Base-by-base conservation (phyloP, 2,113 vertebrate species). In the Fulica atra region DNA sequence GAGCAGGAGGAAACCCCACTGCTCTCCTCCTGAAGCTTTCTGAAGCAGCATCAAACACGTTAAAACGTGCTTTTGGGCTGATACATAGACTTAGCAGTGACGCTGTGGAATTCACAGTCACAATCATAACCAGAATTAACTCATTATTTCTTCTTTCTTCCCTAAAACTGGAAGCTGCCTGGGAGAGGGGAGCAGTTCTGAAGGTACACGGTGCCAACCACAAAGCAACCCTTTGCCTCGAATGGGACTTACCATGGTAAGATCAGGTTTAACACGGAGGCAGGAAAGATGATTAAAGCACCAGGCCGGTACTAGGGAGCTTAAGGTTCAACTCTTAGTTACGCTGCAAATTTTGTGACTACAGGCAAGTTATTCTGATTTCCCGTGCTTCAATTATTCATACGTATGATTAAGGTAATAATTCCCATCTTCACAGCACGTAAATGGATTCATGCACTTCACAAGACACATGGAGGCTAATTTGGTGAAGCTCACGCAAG, bases 321-420 rank as follows among this genome's bases (percentile, higher is more conserved):
- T 0, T 4, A n/a, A 11, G 14, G 56, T 84, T 95, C 89, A 96
- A n/a, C 61, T 93, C 82, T 38, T 78, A 66, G 89, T 57, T 92
- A 83, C 1, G 6, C 86, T 78, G 93, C 80, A 84, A 64, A 94
- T 95, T 86, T 48, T 93, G 88, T 90, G 82, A 83, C 93, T 94
- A 80, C 80, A 86, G 88, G 92, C 95, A 94, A 88, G 86, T 81
- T 86, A 86, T 42, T 79, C 82, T 51, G 86, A 94, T 95, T 94
- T 93, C 90, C 82, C 46, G 38, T 51, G 76, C 72, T 96, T 96
- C 88, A 96, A 88, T 93, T 96, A 95, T 96, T 93, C 90, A 96
- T 86, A 95, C 0, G 0, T 89, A 82, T 68, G 84, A 95, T 95
- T 95, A 97, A 93, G 77, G 93, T 86, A 96, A 65, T 95, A 93